A percentile compares a stretch with the other conserved stretches of the same genome.
Evolutionary conservation across 35 echinoderm and acorn worm species (phyloP).

Genomic region (Amphiura filiformis): DNA sequence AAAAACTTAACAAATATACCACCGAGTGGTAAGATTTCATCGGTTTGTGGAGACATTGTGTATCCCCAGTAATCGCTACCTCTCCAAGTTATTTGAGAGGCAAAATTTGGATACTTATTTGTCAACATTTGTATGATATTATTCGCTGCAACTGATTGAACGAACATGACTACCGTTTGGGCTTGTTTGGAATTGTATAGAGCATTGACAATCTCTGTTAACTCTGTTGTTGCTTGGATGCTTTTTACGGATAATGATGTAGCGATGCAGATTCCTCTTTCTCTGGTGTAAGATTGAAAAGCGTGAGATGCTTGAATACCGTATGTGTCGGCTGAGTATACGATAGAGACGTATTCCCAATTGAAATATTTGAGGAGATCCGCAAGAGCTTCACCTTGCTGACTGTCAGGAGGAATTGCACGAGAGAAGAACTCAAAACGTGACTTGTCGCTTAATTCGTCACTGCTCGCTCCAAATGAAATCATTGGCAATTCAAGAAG

Average conservation of each 20-base stretch:
- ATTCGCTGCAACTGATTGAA: background rate
- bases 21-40: background rate
- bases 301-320: background rate
- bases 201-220: background rate
- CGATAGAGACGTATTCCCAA: constrained; percentile 29
- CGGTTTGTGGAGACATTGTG: too few species aligned
- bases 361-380: constrained; percentile 30
- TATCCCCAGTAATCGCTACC: constrained; percentile 25
- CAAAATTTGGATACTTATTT: background rate
- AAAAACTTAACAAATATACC: constrained; percentile 10
- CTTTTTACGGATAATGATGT: background rate
- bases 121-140: background rate
- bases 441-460: background rate
- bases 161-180: constrained; percentile 9
- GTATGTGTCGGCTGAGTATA: constrained; percentile 33
- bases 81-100: background rate
- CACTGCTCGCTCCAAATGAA: background rate
- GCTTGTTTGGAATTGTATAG: background rate
- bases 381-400: constrained; percentile 20
- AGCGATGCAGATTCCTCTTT: background rate
- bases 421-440: constrained; percentile 13
- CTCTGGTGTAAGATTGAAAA: background rate
- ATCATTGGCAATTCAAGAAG: too few species aligned
- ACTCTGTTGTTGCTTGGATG: background rate
- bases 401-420: constrained; percentile 22